Evolutionary conservation across 2,888 invertebrate species (phyloP).

Genomic region (Ariolimax columbianus): DNA sequence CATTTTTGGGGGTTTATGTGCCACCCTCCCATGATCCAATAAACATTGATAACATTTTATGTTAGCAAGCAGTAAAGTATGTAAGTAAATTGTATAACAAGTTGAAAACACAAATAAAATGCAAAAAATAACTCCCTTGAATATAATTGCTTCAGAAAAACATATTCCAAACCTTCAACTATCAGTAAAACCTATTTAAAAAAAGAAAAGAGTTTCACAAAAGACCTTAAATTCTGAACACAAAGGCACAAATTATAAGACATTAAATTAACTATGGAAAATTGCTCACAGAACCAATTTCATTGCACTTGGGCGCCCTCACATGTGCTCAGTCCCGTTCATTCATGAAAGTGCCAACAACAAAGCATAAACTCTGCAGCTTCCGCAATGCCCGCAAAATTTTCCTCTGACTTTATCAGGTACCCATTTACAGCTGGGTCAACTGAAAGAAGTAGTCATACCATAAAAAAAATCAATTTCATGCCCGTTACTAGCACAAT

Average conservation of each 20-base stretch:
- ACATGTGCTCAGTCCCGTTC: too few species aligned
- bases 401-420: too few species aligned
- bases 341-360: too few species aligned
- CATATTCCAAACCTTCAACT: constrained; percentile 2
- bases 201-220: background rate
- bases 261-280: too few species aligned
- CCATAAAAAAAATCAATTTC: too few species aligned
- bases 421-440: too few species aligned
- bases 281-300: too few species aligned
- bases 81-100: background rate
- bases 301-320: too few species aligned
- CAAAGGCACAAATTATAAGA: background rate
- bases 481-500: too few species aligned
- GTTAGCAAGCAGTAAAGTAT: background rate
- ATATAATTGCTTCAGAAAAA: background rate
- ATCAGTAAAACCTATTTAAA: background rate
- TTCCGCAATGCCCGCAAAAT: too few species aligned
- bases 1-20: background rate
- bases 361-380: too few species aligned
- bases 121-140: background rate
- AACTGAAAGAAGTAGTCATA: too few species aligned
- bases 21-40: background rate
- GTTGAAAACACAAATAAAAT: background rate
- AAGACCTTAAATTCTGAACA: background rate
- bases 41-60: background rate